Base-by-base conservation (phyloP, 2,888 invertebrate species). In the Congeria kusceri region DNA sequence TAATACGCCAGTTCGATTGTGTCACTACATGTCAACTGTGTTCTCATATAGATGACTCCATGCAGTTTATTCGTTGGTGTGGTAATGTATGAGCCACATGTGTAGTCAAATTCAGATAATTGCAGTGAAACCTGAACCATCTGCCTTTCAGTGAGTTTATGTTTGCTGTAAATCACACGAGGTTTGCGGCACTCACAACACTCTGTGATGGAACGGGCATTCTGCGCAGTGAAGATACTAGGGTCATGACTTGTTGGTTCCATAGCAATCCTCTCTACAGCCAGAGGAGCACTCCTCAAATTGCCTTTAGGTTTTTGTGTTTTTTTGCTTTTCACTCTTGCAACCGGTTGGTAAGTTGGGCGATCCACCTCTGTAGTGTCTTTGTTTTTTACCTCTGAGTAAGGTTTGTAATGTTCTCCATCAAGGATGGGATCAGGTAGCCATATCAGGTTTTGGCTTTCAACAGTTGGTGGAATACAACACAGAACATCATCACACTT, bases 401-500 rank as follows among this genome's bases (percentile, higher is more conserved):
- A 68, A 18, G 13, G 13, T 32, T 44, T 44, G 46, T 23, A 74
- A n/a, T 67, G 68, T 28, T 74, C 68, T 32, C 47, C 58, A 57
- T 59, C 70, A 44, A 70, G 56, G 18, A 70, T 32, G 0, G 74
- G 77, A 47, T 70, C 77, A 66, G 80, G 77, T 13, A 77, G 56
- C 80, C 80, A 80, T 13, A 5, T 9, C 11, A 80, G 69, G 7
- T 62, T 29, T 39, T 72, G 53, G 28, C 44, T 28, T 23, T n/a
- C 15, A 28, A 66, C n/a, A 9, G 39, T 25, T 39, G 77, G 56
- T 29, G 73, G 73, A 20, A 23, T 25, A 67, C 75, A 78, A 61
- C 77, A 78, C 5, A 18, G n/a, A 27, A 5, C 15, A 65, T 78
- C 66, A 9, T 27, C 27, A 68, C 77, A 81, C 47, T 80, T 77